Conservation (phyloP, 2,113 vertebrate species). For the Rhinoderma darwinii region DNA sequence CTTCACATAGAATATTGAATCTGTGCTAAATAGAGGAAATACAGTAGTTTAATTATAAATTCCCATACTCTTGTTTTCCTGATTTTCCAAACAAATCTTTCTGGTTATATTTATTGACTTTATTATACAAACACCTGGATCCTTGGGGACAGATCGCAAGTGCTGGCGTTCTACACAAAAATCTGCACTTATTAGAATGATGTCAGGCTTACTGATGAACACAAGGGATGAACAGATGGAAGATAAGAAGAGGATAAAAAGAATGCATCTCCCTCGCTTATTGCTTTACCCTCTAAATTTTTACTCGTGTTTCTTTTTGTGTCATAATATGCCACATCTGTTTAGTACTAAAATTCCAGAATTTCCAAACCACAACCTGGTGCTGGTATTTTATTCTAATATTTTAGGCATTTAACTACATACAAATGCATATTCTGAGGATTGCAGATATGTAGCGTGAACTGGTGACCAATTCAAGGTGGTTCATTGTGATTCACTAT, state of each 20-base stretch:
- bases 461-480: no score
- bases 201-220: conserved; percentile 23
- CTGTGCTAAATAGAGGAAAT: background rate
- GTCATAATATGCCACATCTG: background rate
- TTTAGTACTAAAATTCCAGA: background rate
- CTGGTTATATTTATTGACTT: conserved; percentile 1
- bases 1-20: background rate
- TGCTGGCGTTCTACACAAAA: background rate
- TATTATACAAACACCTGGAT: conserved; percentile 7
- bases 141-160: background rate
- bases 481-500: no score
- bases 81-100: background rate
- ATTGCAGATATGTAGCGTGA: no score
- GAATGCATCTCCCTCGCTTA: background rate
- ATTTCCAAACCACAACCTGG: background rate
- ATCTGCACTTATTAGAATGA: conserved; percentile 16
- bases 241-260: background rate
- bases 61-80: background rate
- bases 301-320: background rate
- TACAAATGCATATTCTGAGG: no score
- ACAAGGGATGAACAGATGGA: conserved; percentile 26
- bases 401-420: background rate
- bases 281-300: background rate
- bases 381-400: background rate
- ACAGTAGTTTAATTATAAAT: background rate